These are phyloP conservation scores for Coluber constrictor DNA, from an alignment of 2,797 vertebrate species.

Conservation along the genomic window DNA sequence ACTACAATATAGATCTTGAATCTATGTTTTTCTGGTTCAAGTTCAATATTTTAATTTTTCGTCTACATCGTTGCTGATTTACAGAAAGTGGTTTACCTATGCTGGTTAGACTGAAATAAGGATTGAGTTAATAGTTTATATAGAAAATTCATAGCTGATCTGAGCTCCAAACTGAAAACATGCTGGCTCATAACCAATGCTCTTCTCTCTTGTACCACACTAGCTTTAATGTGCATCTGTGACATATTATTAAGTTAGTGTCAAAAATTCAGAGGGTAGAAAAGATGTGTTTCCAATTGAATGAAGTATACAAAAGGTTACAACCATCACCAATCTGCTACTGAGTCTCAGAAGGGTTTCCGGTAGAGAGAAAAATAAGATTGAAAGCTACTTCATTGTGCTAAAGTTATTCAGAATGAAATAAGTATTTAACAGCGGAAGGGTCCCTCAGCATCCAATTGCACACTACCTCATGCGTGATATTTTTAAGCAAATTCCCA, in stretches of 20 bases:
- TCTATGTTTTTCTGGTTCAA: neutral
- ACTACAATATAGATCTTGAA: neutral
- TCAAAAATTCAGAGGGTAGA: neutral
- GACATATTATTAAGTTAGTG: neutral
- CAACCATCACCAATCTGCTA: neutral
- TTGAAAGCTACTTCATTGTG: neutral
- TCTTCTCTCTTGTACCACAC: neutral
- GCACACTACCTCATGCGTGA: slow-evolving; percentile 19
- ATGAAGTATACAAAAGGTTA: neutral
- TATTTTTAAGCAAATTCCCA: slow-evolving; percentile 36
- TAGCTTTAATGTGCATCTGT: neutral
- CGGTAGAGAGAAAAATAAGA: neutral
- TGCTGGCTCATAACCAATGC: neutral
- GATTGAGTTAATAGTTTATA: neutral
- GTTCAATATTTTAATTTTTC: neutral
- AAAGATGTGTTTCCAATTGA: neutral
- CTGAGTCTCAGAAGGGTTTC: neutral
- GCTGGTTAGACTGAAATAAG: neutral
- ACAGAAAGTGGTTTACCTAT: neutral
- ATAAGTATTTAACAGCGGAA: neutral
- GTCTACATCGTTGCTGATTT: neutral
- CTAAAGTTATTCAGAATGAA: neutral
- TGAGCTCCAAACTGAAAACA: neutral
- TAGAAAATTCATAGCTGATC: neutral
- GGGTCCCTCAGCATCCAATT: slow-evolving; percentile 6